phyloP scores from a whole-genome alignment of 2,113 vertebrate genomes.

The Hippocampus zosterae region DNA sequence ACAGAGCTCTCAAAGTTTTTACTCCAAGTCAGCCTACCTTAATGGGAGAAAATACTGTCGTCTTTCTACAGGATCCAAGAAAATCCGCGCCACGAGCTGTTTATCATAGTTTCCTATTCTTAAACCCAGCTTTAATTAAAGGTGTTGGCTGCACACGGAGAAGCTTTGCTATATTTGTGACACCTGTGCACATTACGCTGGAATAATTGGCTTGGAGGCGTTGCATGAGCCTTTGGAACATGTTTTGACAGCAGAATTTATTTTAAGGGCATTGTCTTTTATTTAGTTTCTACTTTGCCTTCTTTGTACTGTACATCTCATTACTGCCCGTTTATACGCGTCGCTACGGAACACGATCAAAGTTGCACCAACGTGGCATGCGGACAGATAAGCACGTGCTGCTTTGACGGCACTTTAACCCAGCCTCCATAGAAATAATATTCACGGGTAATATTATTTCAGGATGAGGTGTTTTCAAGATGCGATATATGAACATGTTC shows the following conservation, averaged over 20 bases:
- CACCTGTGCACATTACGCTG: conserved; percentile 53
- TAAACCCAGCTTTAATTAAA: conserved; percentile 68
- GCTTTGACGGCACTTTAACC: conserved; percentile 31
- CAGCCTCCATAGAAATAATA: conserved; percentile 54
- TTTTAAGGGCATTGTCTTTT: conserved; percentile 51
- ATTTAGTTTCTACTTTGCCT: conserved; percentile 18
- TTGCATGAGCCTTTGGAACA: conserved; percentile 36
- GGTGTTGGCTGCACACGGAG: conserved; percentile 58
- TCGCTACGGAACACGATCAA: conserved; percentile 42
- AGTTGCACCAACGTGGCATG: conserved; percentile 49
- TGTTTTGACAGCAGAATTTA: conserved; percentile 57
- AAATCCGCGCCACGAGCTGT: background rate
- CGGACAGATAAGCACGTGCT: conserved; percentile 48
- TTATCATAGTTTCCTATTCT: conserved; percentile 52
- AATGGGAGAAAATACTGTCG: background rate
- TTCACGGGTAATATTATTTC: conserved; percentile 55
- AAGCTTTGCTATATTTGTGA: conserved; percentile 44
- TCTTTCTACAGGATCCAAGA: conserved; percentile 22
- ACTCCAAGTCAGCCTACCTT: conserved; percentile 15
- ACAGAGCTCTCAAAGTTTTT: background rate
- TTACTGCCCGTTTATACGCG: conserved; percentile 27
- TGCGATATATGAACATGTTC: conserved; percentile 11
- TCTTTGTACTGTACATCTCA: conserved; percentile 19
- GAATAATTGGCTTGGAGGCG: conserved; percentile 59
- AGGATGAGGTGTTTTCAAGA: conserved; percentile 2